Conservation (phyloP, 35 echinoderm and acorn worm genomes). For the Chiridota heheva region DNA sequence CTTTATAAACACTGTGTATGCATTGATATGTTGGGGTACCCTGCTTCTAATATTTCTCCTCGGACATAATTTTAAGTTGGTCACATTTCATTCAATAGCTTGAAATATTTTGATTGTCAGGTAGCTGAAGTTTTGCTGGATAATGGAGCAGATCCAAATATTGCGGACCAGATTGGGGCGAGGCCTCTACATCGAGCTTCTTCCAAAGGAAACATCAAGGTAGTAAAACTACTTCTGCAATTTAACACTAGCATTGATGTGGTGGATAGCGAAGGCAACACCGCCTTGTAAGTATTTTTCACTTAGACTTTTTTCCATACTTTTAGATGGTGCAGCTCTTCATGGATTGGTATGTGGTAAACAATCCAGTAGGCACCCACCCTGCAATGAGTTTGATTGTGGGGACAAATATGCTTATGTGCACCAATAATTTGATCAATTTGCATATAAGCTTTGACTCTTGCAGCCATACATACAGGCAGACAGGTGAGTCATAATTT, state of each 20-base stretch:
- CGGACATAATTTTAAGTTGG: background rate
- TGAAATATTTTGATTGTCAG: slow-evolving; percentile 38
- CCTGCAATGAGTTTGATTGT: slow-evolving; percentile 9
- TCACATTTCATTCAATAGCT: no score
- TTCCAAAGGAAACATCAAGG: slow-evolving; percentile 81
- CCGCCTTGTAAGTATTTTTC: slow-evolving; percentile 68
- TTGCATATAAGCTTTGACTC: background rate
- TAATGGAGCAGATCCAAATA: slow-evolving; percentile 84
- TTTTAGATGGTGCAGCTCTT: background rate
- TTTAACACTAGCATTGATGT: slow-evolving; percentile 67
- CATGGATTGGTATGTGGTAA: background rate
- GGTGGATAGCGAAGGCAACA: slow-evolving; percentile 79
- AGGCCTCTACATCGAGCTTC: slow-evolving; percentile 89
- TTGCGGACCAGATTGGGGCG: slow-evolving; percentile 67
- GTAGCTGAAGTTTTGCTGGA: slow-evolving; percentile 78
- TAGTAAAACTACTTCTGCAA: slow-evolving; percentile 79
- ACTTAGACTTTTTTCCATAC: background rate
- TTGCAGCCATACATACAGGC: background rate
- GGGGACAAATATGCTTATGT: background rate
- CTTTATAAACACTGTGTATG: no score
- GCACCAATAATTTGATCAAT: background rate
- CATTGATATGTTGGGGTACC: background rate
- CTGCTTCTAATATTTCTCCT: background rate
- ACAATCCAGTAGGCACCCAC: background rate
- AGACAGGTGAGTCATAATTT: background rate